These are phyloP conservation scores for Tenthredo notha DNA, from an alignment of 2,888 invertebrate species.

Conservation along the genomic window DNA sequence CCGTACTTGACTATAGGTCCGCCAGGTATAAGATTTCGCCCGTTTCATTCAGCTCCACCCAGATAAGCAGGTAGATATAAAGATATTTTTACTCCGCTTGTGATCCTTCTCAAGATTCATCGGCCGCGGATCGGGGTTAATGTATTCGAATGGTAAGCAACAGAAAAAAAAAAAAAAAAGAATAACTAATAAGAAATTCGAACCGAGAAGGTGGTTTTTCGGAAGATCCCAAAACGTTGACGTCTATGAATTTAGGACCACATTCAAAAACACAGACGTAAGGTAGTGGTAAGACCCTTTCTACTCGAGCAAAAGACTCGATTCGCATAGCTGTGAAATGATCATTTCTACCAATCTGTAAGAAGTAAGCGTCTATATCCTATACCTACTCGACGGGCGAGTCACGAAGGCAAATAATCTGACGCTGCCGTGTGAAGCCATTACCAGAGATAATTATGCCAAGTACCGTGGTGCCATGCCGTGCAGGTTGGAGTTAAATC, in stretches of 20 bases:
- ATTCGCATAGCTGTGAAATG: slow-evolving; percentile 19
- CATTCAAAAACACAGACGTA: not conserved
- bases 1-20: slow-evolving; percentile 27
- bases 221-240: not conserved
- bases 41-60: slow-evolving; percentile 44
- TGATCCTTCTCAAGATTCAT: slow-evolving; percentile 20
- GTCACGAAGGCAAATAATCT: slow-evolving; percentile 46
- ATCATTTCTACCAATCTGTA: slow-evolving; percentile 41
- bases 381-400: slow-evolving; percentile 26
- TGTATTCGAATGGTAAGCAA: slow-evolving; percentile 20
- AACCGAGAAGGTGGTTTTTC: slow-evolving; percentile 15
- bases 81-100: not conserved
- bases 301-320: not conserved
- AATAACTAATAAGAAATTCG: not conserved
- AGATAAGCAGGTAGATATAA: slow-evolving; percentile 20
- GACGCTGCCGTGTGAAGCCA: slow-evolving; percentile 53
- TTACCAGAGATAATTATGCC: slow-evolving; percentile 52
- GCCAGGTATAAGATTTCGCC: slow-evolving; percentile 26
- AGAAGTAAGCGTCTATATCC: slow-evolving; percentile 36
- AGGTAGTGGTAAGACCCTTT: slow-evolving; percentile 33
- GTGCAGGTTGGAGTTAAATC: not conserved
- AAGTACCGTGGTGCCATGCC: slow-evolving; percentile 30
- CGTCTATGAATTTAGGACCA: not conserved
- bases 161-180: not conserved
- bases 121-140: slow-evolving; percentile 36